Evolutionary conservation across 1,140 invertebrate genomes (phyloP), one percentile per base, ranked within the genome.

Genomic region (Drosophila athabasca): DNA sequence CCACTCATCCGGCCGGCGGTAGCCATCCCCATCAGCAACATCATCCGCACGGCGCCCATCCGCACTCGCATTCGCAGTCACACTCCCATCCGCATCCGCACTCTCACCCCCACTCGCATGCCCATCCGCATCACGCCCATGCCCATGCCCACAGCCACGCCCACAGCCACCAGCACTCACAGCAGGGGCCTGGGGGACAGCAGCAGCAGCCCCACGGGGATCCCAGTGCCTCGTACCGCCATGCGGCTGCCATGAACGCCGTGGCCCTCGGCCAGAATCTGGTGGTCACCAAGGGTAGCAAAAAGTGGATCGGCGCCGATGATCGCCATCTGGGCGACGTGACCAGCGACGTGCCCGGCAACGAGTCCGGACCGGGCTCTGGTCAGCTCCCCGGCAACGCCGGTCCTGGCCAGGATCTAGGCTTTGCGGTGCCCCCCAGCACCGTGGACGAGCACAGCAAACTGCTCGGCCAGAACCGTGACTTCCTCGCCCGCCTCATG

Each of bases 271-370:
- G 90, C 22, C 85, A 91, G 48, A 91, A 91, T 68, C 70, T 91
- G 61, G 90, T 92, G 48, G 90, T 91, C 48, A 91, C 90, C 65
- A 92, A 92, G 64, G 91, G 91, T 15, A 91, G 90, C 70, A 91
- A 91, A 46, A 92, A 92, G 35, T 92, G 91, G 91, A 92, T 92
- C 15, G 83, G 90, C 1, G 83, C 74, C 13, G 85, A 90, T 24
- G 84, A 90, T 71, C 70, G 79, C 0, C 81, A 90, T 62, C 50
- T 90, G 3, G 70, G 71, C 44, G 72, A 83, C 49, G 69, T 75
- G 15, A 24, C 61, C 41, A 73, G 66, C 24, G 81, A 88, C 17
- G 84, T 84, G 43, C 67, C 66, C 46, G 71, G 76, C 9, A 76
- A 76, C 13, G 61, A 62, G n/a, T 35, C 48, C 6, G 60, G 52